Percentiles rank a stretch among this genome's conserved stretches.
These are phyloP conservation scores for Orchesella cincta DNA, from an alignment of 1,140 invertebrate species.

Conservation along the genomic window DNA sequence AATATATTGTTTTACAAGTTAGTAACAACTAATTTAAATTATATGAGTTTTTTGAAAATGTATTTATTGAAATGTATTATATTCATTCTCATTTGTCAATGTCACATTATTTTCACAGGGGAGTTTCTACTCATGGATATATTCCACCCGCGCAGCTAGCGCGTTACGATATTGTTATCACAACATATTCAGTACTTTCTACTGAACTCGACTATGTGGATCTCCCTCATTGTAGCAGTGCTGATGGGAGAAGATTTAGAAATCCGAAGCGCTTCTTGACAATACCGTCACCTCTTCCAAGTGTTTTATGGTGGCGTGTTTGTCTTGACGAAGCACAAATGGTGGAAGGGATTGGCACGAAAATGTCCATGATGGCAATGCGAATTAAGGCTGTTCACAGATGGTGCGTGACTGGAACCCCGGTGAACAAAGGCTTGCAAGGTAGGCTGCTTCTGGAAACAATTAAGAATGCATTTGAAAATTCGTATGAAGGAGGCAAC, in stretches of 20 bases:
- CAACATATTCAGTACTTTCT: slow-evolving; percentile 68
- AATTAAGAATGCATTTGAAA: background rate
- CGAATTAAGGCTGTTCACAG: slow-evolving; percentile 64
- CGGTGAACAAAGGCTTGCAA: slow-evolving; percentile 66
- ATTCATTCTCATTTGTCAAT: slow-evolving; percentile 1
- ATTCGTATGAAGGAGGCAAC: background rate
- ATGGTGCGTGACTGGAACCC: slow-evolving; percentile 80
- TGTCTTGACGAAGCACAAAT: slow-evolving; percentile 83
- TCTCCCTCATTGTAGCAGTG: slow-evolving; percentile 60
- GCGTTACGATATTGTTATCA: slow-evolving; percentile 73
- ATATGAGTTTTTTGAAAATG: background rate
- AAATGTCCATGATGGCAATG: slow-evolving; percentile 67
- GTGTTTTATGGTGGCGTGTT: slow-evolving; percentile 75
- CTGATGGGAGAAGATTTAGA: slow-evolving; percentile 58
- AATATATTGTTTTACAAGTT: slow-evolving; percentile 64
- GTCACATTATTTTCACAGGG: slow-evolving; percentile 49
- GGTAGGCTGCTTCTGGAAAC: slow-evolving; percentile 56
- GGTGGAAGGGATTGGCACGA: slow-evolving; percentile 67
- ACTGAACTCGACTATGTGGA: slow-evolving; percentile 66
- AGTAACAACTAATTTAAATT: slow-evolving; percentile 24
- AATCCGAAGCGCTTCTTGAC: slow-evolving; percentile 65
- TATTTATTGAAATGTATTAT: background rate
- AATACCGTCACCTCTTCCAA: slow-evolving; percentile 64
- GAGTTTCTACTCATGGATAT: slow-evolving; percentile 62
- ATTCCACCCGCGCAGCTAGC: slow-evolving; percentile 68